Conservation (phyloP, 2,797 vertebrate genomes). For the Falco cherrug region DNA sequence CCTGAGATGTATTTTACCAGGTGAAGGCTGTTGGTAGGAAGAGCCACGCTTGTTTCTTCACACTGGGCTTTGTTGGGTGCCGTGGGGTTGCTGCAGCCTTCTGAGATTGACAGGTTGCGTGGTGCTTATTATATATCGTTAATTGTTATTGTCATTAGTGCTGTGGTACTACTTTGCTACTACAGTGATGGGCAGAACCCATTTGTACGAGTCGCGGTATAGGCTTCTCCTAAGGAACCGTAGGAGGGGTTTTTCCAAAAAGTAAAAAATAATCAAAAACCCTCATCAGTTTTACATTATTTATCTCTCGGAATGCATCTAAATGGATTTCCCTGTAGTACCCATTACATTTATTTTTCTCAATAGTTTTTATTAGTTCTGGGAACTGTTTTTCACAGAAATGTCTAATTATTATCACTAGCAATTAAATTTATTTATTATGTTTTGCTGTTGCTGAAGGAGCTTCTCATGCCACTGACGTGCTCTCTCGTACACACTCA, state of each 20-base stretch:
- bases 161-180: neutral
- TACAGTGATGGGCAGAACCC: neutral
- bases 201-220: neutral
- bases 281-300: neutral
- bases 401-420: constrained; percentile 57
- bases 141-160: neutral
- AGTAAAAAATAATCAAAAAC: neutral
- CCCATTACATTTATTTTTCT: constrained; percentile 31
- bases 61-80: neutral
- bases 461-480: constrained; percentile 1
- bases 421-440: constrained; percentile 60
- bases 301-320: neutral
- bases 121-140: neutral
- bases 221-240: neutral
- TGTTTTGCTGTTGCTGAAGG: constrained; percentile 31
- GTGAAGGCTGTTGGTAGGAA: neutral
- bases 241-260: neutral
- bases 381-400: constrained; percentile 61
- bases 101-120: neutral
- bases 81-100: neutral
- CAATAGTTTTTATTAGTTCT: constrained; percentile 45
- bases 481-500: neutral
- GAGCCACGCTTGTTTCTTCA: neutral
- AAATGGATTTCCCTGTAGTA: constrained; percentile 2
- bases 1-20: neutral